These are phyloP conservation scores for Bradypodion ventrale DNA, from an alignment of 2,797 vertebrate species.

Conservation along the genomic window DNA sequence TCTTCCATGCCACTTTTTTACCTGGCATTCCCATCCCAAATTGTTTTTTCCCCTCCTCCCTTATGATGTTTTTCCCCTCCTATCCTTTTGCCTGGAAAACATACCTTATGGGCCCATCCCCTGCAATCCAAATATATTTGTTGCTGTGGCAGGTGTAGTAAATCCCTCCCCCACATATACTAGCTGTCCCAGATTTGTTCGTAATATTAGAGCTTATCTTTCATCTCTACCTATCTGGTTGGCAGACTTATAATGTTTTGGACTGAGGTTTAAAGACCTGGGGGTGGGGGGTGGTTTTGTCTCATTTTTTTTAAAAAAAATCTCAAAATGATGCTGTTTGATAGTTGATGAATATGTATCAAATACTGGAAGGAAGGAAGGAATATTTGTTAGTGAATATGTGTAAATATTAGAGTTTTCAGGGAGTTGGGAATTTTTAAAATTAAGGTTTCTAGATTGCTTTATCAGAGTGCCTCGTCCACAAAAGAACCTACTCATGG, in stretches of 20 bases:
- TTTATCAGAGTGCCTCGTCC: background rate
- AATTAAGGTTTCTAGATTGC: background rate
- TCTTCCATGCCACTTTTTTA: background rate
- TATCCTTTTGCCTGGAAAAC: background rate
- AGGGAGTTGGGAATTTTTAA: background rate
- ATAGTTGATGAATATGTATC: background rate
- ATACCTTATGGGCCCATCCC: background rate
- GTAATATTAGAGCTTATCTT: background rate
- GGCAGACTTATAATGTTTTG: background rate
- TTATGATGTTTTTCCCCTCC: background rate
- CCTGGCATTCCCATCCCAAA: background rate
- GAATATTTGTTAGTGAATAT: background rate
- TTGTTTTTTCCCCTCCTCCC: constrained; percentile 2
- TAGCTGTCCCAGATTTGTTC: background rate
- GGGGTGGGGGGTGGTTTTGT: background rate
- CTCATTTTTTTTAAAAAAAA: background rate
- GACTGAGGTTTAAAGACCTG: background rate
- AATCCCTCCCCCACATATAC: background rate
- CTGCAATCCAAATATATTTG: background rate
- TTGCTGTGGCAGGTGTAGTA: background rate
- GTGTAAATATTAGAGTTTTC: background rate
- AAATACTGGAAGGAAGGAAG: background rate
- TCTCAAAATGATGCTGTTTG: background rate
- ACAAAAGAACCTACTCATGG: background rate
- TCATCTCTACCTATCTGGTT: background rate